phyloP scores from a whole-genome alignment of 2,888 invertebrate species.

The Latheticus oryzae region DNA sequence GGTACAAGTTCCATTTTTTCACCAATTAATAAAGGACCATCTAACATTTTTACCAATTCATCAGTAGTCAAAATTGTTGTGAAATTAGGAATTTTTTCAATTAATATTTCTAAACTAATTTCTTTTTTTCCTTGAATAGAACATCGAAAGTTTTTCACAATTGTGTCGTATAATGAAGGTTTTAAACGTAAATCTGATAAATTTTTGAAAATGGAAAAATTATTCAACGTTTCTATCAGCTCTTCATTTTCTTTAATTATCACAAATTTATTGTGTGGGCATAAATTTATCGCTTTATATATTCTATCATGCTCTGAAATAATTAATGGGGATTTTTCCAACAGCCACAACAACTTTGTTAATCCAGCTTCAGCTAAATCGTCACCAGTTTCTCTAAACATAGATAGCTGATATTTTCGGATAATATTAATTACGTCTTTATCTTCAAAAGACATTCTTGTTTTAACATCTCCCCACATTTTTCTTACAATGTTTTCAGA shows the following conservation, averaged over 20 bases:
- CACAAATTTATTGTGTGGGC: slow-evolving; percentile 8
- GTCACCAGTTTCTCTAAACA: neutral
- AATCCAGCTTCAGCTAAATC: neutral
- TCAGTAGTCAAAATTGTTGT: slow-evolving; percentile 5
- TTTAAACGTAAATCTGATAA: neutral
- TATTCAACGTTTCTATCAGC: neutral
- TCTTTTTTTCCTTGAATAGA: neutral
- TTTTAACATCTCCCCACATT: slow-evolving; percentile 2
- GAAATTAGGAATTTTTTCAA: neutral
- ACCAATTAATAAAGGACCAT: neutral
- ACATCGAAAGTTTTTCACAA: neutral
- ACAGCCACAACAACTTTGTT: neutral
- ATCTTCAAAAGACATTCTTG: too few relatives aligned
- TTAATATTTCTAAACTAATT: neutral
- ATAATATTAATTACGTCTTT: neutral
- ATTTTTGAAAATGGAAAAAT: neutral
- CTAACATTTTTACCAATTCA: neutral
- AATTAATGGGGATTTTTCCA: neutral
- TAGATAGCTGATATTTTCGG: neutral
- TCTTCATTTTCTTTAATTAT: neutral
- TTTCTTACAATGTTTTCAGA: neutral
- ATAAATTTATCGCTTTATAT: slow-evolving; percentile 1
- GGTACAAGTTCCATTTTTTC: neutral
- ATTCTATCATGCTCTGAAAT: neutral
- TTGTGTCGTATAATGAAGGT: neutral